These are phyloP conservation scores for Xenentodon cancila DNA, from an alignment of 2,797 vertebrate species.

Conservation along the genomic window DNA sequence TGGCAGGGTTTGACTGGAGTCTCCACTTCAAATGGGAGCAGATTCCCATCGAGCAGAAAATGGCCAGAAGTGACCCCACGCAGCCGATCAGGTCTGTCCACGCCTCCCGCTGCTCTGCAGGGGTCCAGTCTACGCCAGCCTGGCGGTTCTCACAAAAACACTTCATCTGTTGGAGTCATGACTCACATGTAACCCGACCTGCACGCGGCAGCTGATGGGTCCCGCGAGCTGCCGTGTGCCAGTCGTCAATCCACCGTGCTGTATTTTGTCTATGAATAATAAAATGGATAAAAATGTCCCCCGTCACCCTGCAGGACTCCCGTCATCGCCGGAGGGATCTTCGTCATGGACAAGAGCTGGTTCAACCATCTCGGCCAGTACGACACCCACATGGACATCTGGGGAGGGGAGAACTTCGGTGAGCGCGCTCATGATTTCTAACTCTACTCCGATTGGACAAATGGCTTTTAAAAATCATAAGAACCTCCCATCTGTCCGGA, in stretches of 20 bases:
- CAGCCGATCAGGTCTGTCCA: constrained; percentile 89
- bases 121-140: too few relatives aligned
- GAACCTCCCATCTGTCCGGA: too few relatives aligned
- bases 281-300: too few relatives aligned
- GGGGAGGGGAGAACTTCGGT: constrained; percentile 99
- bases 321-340: constrained; percentile 97
- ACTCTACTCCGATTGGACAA: neutral
- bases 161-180: too few relatives aligned
- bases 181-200: too few relatives aligned
- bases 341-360: constrained; percentile 97
- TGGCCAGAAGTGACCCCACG: constrained; percentile 94
- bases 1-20: constrained; percentile 98
- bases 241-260: too few relatives aligned
- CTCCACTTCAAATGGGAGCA: constrained; percentile 99
- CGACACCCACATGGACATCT: constrained; percentile 99
- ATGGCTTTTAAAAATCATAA: neutral
- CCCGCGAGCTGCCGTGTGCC: too few relatives aligned
- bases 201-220: too few relatives aligned
- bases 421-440: constrained; percentile 59
- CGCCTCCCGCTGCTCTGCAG: neutral
- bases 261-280: too few relatives aligned
- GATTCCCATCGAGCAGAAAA: constrained; percentile 98
- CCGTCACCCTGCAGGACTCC: constrained; percentile 86
- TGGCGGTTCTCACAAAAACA: too few relatives aligned
- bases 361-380: constrained; percentile 99